These are phyloP conservation scores for Hypomecis atomaria DNA, from an alignment of 2,888 invertebrate genomes.

Conservation along the genomic window DNA sequence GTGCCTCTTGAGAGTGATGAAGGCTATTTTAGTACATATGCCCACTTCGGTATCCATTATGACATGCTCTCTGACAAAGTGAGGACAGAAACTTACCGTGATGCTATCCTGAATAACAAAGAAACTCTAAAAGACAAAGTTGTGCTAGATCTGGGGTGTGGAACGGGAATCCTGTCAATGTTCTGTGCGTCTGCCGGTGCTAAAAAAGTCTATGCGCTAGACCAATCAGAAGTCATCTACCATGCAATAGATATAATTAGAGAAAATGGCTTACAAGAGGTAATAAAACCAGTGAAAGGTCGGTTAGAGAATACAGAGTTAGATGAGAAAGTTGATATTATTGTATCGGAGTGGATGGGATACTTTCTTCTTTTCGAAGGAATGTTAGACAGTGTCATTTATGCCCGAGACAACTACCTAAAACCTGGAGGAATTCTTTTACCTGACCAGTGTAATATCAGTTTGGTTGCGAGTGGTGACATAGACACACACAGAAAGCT, in stretches of 20 bases:
- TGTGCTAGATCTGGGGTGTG: conserved; percentile 98
- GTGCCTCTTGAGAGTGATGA: conserved; percentile 88
- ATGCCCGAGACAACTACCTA: conserved; percentile 93
- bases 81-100: conserved; percentile 93
- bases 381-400: conserved; percentile 97
- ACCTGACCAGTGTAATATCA: conserved; percentile 94
- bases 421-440: conserved; percentile 90
- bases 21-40: conserved; percentile 92
- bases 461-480: conserved; percentile 92
- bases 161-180: conserved; percentile 99
- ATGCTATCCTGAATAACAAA: conserved; percentile 91
- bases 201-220: conserved; percentile 94
- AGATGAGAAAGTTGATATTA: conserved; percentile 93
- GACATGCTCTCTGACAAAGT: conserved; percentile 97
- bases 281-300: conserved; percentile 92
- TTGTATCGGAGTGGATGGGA: conserved; percentile 99
- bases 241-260: conserved; percentile 97
- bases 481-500: conserved; percentile 88
- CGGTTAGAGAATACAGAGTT: conserved; percentile 92
- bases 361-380: conserved; percentile 98
- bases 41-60: conserved; percentile 96
- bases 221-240: conserved; percentile 97
- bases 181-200: conserved; percentile 98
- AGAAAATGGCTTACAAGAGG: conserved; percentile 90
- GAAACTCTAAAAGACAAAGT: conserved; percentile 89